phyloP scores from a whole-genome alignment of 2,797 vertebrate genomes.

The Smutsia temminckii region DNA sequence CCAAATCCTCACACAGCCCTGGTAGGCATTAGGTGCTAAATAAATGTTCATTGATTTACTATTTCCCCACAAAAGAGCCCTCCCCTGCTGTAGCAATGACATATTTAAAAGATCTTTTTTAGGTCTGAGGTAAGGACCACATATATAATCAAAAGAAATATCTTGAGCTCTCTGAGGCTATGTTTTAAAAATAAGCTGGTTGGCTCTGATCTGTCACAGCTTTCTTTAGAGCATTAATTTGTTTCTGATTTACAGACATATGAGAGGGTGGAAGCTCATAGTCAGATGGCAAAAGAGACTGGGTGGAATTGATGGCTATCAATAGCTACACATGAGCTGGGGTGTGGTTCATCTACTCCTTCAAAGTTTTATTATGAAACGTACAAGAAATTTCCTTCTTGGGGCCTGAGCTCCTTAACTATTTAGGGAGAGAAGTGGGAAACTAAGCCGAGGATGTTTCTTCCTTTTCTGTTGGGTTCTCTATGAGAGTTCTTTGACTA shows the following conservation, averaged over 20 bases:
- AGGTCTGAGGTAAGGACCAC: neutral
- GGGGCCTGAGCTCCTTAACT: neutral
- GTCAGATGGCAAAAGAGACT: constrained; percentile 11
- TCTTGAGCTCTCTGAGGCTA: neutral
- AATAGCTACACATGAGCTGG: neutral
- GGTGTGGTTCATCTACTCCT: neutral
- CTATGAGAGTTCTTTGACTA: neutral
- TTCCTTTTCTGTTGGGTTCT: neutral
- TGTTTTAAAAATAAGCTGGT: neutral
- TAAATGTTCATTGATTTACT: neutral
- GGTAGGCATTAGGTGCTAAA: neutral
- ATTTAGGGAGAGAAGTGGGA: neutral
- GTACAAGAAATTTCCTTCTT: neutral
- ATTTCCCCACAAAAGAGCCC: neutral
- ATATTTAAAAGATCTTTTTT: neutral
- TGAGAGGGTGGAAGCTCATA: neutral
- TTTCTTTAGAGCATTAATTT: neutral
- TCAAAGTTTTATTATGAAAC: neutral
- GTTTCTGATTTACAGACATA: constrained; percentile 45
- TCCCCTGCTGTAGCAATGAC: neutral
- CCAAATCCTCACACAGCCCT: neutral
- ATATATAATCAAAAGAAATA: neutral
- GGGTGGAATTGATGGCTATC: neutral
- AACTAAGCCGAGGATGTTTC: neutral
- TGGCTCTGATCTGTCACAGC: neutral